Base-by-base conservation (phyloP, 2,113 vertebrate species). In the Meleagris gallopavo region DNA sequence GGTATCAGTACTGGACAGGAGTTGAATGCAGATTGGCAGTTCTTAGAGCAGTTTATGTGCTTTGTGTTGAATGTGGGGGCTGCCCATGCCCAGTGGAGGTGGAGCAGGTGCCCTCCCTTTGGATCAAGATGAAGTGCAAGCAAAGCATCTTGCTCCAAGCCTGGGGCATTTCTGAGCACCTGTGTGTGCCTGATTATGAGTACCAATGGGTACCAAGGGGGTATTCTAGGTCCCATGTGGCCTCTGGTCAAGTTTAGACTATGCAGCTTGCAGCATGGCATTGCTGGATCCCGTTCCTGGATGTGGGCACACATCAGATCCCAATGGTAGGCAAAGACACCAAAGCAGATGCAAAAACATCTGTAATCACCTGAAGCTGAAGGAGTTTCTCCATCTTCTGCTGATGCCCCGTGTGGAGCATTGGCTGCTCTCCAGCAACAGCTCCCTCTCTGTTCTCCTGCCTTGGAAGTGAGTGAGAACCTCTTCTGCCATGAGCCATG, bases 301-400 rank as follows among this genome's bases (percentile, higher is more conserved):
- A 43, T 3, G 22, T 1, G 6, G 41, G 13, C 34, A 13, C 19
- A 7, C 13, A 3, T 18, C 55, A 74, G 55, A 30, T 74, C 55
- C 46, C 65, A 72, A 32, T 86, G 82, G 11, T 70, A 69, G 54
- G 13, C 54, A 45, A 32, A 77, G 60, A 25, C 70, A 70, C 70
- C 79, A 70, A 65, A 85, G 48, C 65, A 90, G 89, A 81, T 85
- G 83, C 32, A 34, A 65, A 70, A 84, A 74, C 86, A 90, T 70
- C 89, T 90, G 89, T 89, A 48, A 67, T 83, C 81, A 75, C 70
- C 74, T 73, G 45, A 50, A 94, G 71, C 83, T 70, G 60, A 34
- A 27, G 61, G 61, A n/a, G 85, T 74, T 73, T 60, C 60, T 67
- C 46, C 24, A 2, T 15, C 62, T 72, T 61, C 36, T 88, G 76